Evolutionary conservation across 2,797 vertebrate genomes (phyloP), one percentile per base, ranked within the genome.

Genomic region (Anabacerthia variegaticeps): DNA sequence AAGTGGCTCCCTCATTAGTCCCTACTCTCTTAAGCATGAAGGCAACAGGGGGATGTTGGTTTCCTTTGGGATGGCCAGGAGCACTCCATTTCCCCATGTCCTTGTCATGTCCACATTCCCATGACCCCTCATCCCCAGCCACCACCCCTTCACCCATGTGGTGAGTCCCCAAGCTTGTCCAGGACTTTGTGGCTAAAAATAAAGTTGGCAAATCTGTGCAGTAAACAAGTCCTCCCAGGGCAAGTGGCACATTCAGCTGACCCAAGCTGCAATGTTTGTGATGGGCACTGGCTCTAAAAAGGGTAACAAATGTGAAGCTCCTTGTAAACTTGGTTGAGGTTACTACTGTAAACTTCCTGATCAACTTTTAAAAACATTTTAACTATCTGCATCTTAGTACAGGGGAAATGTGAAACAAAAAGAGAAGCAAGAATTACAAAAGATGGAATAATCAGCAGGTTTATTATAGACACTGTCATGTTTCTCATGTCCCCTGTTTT

Each of bases 1-100:
- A 32, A 52, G 17, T n/a, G 43, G 20, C 26, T 81, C 24, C n/a
- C 17, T 48, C 1, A 0, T 24, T 21, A 59, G 28, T 28, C 11
- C 54, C 5, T 30, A 28, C 14, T 22, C 18, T 5, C 4, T 24
- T 32, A 34, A 66, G 6, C 1, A 0, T 6, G 59, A 34, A n/a
- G 39, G 7, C 7, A 21, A 6, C 0, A 48, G 56, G 28, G 22
- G 89, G 56, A 9, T 1, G 34, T 7, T 17, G 10, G 23, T 36
- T 66, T 56, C 30, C 44, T 43, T 34, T 43, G 32, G 18, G 19
- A 11, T 12, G 55, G 12, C 14, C 66, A 9, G 62, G 24, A 81
- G n/a, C 30, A 11, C 12, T 43, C 28, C 3, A 0, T 16, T 55
- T 24, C 48, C 10, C 7, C 24, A 3, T 13, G 27, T 26, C 8